A percentile compares a stretch with the other conserved stretches of the same genome.
Conservation (phyloP, 2,888 invertebrate species). For the Cryptosula pallasiana region DNA sequence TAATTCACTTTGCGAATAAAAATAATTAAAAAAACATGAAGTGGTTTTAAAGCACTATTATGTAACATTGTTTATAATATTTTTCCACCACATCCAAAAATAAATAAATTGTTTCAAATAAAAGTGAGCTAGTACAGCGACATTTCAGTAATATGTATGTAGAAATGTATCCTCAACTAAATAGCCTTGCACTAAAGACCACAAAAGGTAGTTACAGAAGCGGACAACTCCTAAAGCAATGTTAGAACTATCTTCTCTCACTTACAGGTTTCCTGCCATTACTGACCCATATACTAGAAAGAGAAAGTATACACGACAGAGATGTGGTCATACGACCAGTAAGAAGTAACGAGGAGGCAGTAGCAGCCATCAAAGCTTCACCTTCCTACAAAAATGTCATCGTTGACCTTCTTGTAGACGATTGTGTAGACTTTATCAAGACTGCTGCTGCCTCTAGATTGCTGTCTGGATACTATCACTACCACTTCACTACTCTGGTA, state of each 20-base stretch:
- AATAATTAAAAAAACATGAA: no score
- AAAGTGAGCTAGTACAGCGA: no score
- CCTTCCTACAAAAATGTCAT: neutral
- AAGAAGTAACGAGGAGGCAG: neutral
- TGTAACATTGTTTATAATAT: no score
- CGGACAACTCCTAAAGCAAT: no score
- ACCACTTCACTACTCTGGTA: constrained; percentile 7
- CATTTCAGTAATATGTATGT: no score
- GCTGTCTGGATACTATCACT: constrained; percentile 16
- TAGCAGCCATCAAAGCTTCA: neutral
- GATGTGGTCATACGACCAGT: neutral
- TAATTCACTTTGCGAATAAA: no score
- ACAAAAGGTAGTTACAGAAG: no score
- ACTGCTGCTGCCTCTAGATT: neutral
- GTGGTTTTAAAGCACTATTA: no score
- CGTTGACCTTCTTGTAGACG: neutral
- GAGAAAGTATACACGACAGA: neutral
- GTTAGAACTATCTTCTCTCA: neutral
- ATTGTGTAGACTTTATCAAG: neutral
- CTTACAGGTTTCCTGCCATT: neutral
- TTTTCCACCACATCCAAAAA: no score
- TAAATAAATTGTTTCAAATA: no score
- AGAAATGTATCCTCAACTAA: no score
- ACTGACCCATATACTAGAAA: neutral
- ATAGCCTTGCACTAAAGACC: no score